phyloP scores from a whole-genome alignment of 1,140 invertebrate genomes.

The Apis cerana region DNA sequence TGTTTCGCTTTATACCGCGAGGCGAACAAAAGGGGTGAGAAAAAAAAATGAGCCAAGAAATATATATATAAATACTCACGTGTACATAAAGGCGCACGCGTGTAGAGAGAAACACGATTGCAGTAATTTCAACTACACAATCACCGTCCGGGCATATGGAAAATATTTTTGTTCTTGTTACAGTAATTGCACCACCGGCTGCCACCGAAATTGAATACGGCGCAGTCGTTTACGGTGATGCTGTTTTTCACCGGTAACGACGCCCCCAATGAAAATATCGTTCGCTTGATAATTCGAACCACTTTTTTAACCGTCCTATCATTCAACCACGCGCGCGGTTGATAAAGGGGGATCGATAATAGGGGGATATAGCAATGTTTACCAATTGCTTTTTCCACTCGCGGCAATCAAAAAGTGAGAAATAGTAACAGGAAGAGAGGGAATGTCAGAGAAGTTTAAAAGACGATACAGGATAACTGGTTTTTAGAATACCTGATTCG shows the following conservation, averaged over 20 bases:
- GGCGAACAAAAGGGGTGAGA: neutral
- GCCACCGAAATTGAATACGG: constrained; percentile 8
- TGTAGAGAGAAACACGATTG: neutral
- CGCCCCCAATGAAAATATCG: constrained; percentile 2
- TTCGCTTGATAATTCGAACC: neutral
- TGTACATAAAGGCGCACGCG: neutral
- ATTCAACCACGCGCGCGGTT: neutral
- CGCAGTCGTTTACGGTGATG: constrained; percentile 15
- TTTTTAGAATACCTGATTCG: too few relatives aligned
- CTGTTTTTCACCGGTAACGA: constrained; percentile 3
- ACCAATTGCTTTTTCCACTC: too few relatives aligned
- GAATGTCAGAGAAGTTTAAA: too few relatives aligned
- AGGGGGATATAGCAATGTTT: too few relatives aligned
- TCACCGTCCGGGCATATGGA: constrained; percentile 6
- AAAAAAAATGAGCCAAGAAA: constrained; percentile 16
- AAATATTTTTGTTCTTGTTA: constrained; percentile 15
- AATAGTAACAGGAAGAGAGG: too few relatives aligned
- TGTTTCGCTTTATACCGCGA: neutral
- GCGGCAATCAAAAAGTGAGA: too few relatives aligned
- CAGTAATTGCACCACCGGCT: constrained; percentile 14
- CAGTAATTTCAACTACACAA: constrained; percentile 26
- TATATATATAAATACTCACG: neutral
- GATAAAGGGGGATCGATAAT: too few relatives aligned
- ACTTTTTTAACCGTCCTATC: neutral
- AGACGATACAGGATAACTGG: too few relatives aligned